Evolutionary conservation across 2,888 invertebrate species (phyloP), one percentile per base, ranked within the genome.

Genomic region (Diarsia brunnea): DNA sequence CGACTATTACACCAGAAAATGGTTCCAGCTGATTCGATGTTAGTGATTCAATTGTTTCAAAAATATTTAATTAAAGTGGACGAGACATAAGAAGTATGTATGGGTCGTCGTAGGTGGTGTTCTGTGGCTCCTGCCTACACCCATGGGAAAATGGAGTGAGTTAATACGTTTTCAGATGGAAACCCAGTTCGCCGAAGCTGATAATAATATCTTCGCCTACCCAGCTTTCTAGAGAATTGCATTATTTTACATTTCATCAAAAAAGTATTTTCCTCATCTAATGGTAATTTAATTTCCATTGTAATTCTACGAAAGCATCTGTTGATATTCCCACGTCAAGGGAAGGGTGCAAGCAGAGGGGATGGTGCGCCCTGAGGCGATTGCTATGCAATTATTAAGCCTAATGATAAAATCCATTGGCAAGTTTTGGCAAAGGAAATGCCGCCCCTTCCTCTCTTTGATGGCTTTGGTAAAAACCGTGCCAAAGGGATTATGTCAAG

Each of bases 361-460:
- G 71, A 55, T 43, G 27, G 58, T 49, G 53, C 31, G 11, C 71
- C 79, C 66, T 47, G 11, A 49, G 71, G 83, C 75, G 61, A 75
- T 65, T n/a, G 53, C 38, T 55, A 69, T 79, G 69, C 79, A 75
- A 79, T 82, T 75, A 83, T 79, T 72, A 79, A 73, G 51, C 31
- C 58, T 82, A 77, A 76, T 77, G 24, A 64, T 66, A 60, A 68
- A 81, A 72, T 68, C 49, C 8, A 66, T 31, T 49, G 47, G 58
- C 45, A 63, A 65, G 51, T 72, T 81, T 71, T 43, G 72, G 16
- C 53, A 55, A 72, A 77, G 49, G 73, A 68, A 73, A 55, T 1
- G 43, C 55, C 68, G 19, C 53, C 77, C 78, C 60, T 47, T 64
- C 8, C 4, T 19, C 55, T 58, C 21, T 53, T 67, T 55, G 31